Conservation (phyloP, 2,113 vertebrate genomes). For the Plecotus auritus region DNA sequence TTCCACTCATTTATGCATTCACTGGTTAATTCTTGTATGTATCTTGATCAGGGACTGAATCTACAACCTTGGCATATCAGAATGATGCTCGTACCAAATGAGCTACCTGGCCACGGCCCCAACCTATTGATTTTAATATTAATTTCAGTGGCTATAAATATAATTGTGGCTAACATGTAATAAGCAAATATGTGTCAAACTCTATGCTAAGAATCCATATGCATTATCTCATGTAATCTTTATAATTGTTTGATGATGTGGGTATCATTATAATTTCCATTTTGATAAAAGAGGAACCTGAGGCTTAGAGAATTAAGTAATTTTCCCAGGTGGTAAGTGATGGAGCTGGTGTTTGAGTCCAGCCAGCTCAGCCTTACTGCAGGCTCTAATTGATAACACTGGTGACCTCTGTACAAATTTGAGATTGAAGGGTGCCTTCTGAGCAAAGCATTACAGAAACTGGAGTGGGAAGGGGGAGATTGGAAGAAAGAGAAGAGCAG, state of each 20-base stretch:
- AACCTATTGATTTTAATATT: background rate
- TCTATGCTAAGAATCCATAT: background rate
- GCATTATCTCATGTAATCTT: background rate
- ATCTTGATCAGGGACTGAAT: background rate
- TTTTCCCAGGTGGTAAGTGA: background rate
- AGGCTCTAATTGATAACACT: background rate
- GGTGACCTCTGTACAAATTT: background rate
- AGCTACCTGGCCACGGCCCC: background rate
- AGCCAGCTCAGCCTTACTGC: background rate
- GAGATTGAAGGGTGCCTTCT: background rate
- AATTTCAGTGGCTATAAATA: background rate
- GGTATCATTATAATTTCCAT: background rate
- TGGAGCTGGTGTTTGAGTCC: background rate
- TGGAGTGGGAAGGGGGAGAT: background rate
- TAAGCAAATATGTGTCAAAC: background rate
- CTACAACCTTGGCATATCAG: background rate
- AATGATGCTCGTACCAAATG: background rate
- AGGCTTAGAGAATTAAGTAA: background rate
- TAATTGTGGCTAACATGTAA: background rate
- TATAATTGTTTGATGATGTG: fast-evolving
- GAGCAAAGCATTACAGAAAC: background rate
- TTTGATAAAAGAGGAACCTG: background rate
- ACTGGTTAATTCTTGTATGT: background rate
- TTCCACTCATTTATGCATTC: background rate
- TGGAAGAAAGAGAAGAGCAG: background rate